A percentile compares a stretch with the other conserved stretches of the same genome.
Conservation (phyloP, 2,888 invertebrate species). For the Actias luna region DNA sequence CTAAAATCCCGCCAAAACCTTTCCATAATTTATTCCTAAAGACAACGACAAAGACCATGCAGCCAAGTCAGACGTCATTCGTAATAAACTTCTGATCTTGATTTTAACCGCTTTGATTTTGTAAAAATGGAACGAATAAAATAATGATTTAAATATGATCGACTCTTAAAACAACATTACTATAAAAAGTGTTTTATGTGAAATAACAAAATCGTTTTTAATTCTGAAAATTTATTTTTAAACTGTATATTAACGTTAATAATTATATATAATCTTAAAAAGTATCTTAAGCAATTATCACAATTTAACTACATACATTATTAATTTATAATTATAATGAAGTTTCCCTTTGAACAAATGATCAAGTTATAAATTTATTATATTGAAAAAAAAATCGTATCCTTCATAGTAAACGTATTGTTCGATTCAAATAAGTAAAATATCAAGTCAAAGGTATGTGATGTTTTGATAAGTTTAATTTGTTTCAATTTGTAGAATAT, state of each 20-base stretch:
- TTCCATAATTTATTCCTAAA: too few relatives aligned
- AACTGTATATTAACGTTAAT: not conserved
- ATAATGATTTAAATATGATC: too few relatives aligned
- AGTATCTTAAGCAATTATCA: slow-evolving; percentile 42
- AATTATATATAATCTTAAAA: not conserved
- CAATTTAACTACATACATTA: slow-evolving; percentile 39
- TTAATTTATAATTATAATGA: slow-evolving; percentile 21
- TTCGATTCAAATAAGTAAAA: not conserved
- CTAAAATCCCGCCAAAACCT: too few relatives aligned
- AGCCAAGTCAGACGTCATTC: too few relatives aligned
- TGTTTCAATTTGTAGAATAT: not conserved
- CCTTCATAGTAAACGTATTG: too few relatives aligned
- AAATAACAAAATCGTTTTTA: not conserved
- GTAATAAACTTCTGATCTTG: too few relatives aligned
- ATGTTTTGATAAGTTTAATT: not conserved
- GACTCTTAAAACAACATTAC: not conserved
- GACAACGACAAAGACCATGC: too few relatives aligned
- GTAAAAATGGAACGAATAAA: too few relatives aligned
- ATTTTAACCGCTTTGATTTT: too few relatives aligned
- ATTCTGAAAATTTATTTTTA: slow-evolving; percentile 7
- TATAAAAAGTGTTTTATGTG: not conserved
- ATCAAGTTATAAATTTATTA: slow-evolving; percentile 26
- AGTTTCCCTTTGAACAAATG: slow-evolving; percentile 40
- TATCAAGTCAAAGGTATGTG: not conserved
- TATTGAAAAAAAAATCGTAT: not conserved